Conservation (phyloP, 2,113 vertebrate genomes). For the Eira barbara region DNA sequence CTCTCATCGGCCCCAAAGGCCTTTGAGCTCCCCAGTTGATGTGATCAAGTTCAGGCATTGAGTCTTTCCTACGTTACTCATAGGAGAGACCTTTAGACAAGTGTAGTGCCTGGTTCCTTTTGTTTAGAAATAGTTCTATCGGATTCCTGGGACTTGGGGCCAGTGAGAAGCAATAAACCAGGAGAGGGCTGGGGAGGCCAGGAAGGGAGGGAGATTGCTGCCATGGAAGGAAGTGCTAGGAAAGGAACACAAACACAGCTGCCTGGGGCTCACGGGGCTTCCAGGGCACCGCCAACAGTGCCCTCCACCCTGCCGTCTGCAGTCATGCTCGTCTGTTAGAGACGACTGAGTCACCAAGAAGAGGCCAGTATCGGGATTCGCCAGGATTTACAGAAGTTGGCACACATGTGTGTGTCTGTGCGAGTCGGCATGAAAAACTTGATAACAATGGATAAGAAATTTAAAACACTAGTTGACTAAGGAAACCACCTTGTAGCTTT, state of each 20-base stretch:
- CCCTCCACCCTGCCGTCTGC: background rate
- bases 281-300: background rate
- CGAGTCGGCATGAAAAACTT: background rate
- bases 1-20: background rate
- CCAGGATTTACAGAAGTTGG: background rate
- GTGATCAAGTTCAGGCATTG: background rate
- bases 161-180: background rate
- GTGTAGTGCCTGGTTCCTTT: background rate
- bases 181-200: background rate
- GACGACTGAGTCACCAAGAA: background rate
- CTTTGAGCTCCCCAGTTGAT: background rate
- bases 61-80: background rate
- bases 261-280: background rate
- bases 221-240: background rate
- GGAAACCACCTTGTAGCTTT: background rate
- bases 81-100: background rate
- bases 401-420: background rate
- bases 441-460: background rate
- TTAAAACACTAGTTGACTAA: background rate
- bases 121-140: background rate
- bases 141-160: background rate
- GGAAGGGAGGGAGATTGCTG: background rate
- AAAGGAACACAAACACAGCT: constrained; percentile 28
- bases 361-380: background rate
- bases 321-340: background rate